phyloP scores from a whole-genome alignment of 2,113 vertebrate species.

The Alligator mississippiensis region DNA sequence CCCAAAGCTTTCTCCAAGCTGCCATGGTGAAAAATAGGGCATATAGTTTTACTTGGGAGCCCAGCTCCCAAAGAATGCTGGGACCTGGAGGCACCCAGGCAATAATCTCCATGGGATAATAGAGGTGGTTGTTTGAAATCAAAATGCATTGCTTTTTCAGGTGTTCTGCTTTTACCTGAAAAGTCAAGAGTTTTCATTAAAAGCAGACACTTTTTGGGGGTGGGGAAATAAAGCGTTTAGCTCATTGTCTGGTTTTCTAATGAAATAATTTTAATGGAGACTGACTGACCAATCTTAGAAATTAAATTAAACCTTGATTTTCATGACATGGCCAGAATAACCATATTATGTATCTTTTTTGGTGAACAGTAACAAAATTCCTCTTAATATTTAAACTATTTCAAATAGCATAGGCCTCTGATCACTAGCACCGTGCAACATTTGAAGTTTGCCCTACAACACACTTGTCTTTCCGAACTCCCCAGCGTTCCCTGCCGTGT shows the following conservation, averaged over 20 bases:
- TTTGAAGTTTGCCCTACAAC: neutral
- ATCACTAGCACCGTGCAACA: neutral
- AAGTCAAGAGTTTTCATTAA: too few species aligned
- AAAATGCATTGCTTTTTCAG: too few species aligned
- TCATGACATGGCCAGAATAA: neutral
- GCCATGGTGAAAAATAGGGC: neutral
- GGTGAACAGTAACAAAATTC: neutral
- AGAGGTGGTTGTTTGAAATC: too few species aligned
- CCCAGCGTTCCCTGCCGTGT: accelerated
- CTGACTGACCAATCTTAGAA: neutral
- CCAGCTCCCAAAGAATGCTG: too few species aligned
- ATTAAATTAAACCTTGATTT: neutral
- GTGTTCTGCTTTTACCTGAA: too few species aligned
- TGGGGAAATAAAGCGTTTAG: neutral
- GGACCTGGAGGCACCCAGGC: too few species aligned
- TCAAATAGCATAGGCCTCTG: neutral
- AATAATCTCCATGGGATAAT: too few species aligned
- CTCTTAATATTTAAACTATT: neutral
- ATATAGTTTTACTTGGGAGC: neutral
- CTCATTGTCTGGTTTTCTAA: neutral
- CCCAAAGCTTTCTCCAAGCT: neutral
- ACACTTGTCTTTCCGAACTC: neutral
- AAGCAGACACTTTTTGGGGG: too few species aligned
- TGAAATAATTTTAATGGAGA: neutral
- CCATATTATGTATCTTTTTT: neutral